Base-by-base conservation (phyloP, 2,888 invertebrate genomes). In the Anoplius nigerrimus region DNA sequence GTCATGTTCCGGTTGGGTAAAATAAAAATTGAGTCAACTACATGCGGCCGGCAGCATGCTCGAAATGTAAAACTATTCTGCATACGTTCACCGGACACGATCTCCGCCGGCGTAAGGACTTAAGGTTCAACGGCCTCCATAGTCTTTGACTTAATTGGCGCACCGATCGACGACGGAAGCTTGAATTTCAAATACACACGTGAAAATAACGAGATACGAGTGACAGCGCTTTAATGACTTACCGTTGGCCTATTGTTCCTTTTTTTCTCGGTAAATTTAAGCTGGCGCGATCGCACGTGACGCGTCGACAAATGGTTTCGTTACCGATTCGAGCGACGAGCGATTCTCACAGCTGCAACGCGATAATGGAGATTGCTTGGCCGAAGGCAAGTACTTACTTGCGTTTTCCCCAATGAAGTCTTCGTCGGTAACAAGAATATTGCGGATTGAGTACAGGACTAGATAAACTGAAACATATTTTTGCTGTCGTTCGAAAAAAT, bases 161-260 rank as follows among this genome's bases (percentile, higher is more conserved):
- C 34, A 34, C 34, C 65, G 59, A 43, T 58, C 45, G 27, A 53
- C 20, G 27, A 46, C 69, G 66, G 66, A 73, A 62, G 68, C 67
- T 75, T 75, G 75, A 75, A 77, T 75, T 78, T 78, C 69, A 78
- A 77, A 78, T 76, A 62, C 27, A 22, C 16, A 45, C 45, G 52
- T 46, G 53, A 55, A 55, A 68, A 71, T 53, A 59, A 69, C 6
- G n/a, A 56, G 48, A 8, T 43, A 4, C 24, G 13, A 62, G 43
- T 22, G 63, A 65, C 57, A 71, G 62, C 54, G 53, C 55, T 61
- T 68, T 22, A 48, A 56, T 34, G 18, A 45, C 18, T 20, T 60
- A 52, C 69, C 62, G 69, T 69, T 72, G 65, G 63, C 55, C 58
- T 64, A 18, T 72, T 66, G 63, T 48, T 48, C 11, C 11, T 34